phyloP scores from a whole-genome alignment of 1,140 invertebrate genomes.

The Dreissena polymorpha region DNA sequence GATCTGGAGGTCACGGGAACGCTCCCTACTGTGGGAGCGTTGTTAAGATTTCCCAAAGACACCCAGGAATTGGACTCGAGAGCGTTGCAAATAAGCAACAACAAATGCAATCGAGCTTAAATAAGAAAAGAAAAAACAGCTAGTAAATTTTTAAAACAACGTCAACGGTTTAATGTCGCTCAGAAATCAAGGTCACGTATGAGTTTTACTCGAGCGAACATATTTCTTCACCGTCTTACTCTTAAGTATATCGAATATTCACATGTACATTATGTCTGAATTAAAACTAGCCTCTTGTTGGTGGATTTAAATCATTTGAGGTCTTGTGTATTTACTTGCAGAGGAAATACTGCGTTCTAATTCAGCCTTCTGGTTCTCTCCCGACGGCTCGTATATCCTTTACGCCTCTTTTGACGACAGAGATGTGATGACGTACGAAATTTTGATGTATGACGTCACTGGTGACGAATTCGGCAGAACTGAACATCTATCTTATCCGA shows the following conservation, averaged over 20 bases:
- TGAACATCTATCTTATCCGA: constrained; percentile 91
- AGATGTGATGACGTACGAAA: constrained; percentile 88
- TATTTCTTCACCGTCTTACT: not conserved
- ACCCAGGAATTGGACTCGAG: no score
- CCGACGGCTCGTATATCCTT: constrained; percentile 90
- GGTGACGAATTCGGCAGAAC: constrained; percentile 81
- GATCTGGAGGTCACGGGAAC: no score
- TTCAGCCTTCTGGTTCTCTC: constrained; percentile 94
- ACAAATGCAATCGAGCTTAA: no score
- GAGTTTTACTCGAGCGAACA: not conserved
- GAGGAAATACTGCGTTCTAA: constrained; percentile 93
- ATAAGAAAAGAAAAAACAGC: no score
- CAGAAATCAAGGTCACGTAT: no score
- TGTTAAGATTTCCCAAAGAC: no score
- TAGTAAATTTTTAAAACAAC: no score
- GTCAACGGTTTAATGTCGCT: no score
- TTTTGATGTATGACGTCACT: constrained; percentile 84
- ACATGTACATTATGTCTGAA: not conserved
- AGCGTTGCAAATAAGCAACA: no score
- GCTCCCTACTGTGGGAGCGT: no score
- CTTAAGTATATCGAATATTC: not conserved
- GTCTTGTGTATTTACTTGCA: constrained; percentile 79
- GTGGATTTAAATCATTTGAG: no score
- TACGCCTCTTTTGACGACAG: constrained; percentile 95
- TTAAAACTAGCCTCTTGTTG: no score